These are phyloP conservation scores for Aricia artaxerxes DNA, from an alignment of 2,888 invertebrate species.

Conservation along the genomic window DNA sequence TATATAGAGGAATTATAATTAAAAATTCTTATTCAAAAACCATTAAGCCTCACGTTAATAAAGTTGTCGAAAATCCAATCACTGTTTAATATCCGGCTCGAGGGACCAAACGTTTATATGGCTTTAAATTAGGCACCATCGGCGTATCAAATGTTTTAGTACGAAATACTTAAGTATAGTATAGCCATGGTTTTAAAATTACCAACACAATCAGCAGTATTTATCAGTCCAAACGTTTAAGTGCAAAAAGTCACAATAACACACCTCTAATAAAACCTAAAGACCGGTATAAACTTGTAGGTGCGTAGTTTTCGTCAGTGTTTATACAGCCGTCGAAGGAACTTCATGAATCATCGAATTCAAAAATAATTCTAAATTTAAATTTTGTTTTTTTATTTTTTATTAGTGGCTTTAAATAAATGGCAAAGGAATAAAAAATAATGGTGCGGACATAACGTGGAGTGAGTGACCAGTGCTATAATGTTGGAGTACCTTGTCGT, in stretches of 20 bases:
- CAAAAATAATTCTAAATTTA: neutral
- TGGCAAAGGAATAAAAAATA: constrained; percentile 30
- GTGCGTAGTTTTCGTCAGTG: neutral
- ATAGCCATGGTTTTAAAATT: too few species aligned
- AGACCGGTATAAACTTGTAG: neutral
- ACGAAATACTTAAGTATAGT: too few species aligned
- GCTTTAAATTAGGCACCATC: neutral
- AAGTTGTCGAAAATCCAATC: neutral
- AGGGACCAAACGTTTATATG: neutral
- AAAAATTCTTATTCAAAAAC: neutral
- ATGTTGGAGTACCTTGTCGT: constrained; percentile 75
- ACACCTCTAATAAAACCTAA: neutral
- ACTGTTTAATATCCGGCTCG: constrained; percentile 5
- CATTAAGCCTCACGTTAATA: neutral
- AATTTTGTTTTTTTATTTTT: neutral
- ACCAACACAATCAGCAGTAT: neutral
- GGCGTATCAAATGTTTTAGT: neutral
- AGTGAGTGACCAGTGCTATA: constrained; percentile 40
- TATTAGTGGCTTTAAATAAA: neutral
- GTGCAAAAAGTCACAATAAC: neutral
- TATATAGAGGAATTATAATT: neutral
- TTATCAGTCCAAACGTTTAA: neutral
- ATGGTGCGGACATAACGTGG: constrained; percentile 27
- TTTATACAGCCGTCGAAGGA: constrained; percentile 13
- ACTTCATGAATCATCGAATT: constrained; percentile 8